A percentile compares a stretch with the other conserved stretches of the same genome.
Evolutionary conservation across 92 coral and sea anemone species (phyloP).

Genomic region (Epizoanthus rinbou): DNA sequence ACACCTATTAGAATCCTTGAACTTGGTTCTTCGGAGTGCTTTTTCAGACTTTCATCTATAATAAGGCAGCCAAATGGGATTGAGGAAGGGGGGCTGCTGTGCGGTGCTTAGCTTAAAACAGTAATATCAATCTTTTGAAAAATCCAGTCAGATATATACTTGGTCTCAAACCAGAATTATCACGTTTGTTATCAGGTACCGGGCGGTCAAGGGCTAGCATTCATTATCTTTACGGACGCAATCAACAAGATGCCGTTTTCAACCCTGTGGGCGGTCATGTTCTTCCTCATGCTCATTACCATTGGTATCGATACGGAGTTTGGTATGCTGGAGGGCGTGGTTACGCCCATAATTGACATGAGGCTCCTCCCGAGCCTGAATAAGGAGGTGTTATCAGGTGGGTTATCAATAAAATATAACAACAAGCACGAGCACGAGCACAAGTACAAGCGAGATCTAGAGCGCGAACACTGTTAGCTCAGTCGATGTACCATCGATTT

Average conservation of each 20-base stretch:
- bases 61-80: no score
- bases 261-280: conserved; percentile 94
- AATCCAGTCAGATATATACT: no score
- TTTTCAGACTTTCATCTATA: no score
- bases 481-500: no score
- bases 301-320: conserved; percentile 96
- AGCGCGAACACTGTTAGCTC: background rate
- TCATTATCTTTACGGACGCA: conserved; percentile 92
- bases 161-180: no score
- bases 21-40: no score
- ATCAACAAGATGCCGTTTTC: conserved; percentile 93
- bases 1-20: no score
- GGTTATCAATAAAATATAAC: background rate
- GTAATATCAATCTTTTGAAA: no score
- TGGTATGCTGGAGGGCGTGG: conserved; percentile 99
- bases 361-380: conserved; percentile 84
- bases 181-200: conserved; percentile 58
- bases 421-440: background rate
- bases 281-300: conserved; percentile 88
- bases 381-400: conserved; percentile 91
- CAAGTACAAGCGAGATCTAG: background rate
- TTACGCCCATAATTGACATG: conserved; percentile 91
- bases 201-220: conserved; percentile 86
- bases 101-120: no score
- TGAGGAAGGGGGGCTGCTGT: no score